Percentiles rank a stretch among this genome's conserved stretches.
Evolutionary conservation across 2,797 vertebrate species (phyloP).

Genomic region (Crotalus adamanteus): DNA sequence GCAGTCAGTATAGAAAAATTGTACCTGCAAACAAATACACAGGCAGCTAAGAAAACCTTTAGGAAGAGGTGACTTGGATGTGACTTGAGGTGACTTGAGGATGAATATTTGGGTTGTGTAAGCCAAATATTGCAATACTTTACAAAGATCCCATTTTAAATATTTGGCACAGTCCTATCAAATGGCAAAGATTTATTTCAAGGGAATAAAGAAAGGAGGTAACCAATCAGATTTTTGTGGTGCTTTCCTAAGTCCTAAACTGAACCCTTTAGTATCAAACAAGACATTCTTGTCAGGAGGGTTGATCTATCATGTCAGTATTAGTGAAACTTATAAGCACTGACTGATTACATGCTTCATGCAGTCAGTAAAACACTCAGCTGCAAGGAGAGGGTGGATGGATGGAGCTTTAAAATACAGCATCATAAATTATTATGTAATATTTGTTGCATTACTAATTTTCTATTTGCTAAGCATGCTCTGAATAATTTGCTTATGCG

Average conservation of each 20-base stretch:
- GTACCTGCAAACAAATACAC: neutral
- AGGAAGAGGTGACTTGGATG: neutral
- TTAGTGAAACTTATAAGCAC: neutral
- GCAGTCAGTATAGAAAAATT: neutral
- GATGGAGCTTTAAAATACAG: slow-evolving; percentile 1
- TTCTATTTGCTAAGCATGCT: slow-evolving; percentile 2
- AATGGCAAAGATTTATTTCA: neutral
- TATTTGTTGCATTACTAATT: neutral
- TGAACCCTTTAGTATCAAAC: neutral
- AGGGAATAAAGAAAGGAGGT: neutral
- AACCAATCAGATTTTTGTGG: neutral
- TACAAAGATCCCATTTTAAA: neutral
- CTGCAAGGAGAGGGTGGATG: neutral
- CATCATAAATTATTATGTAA: slow-evolving; percentile 2
- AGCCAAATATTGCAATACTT: neutral
- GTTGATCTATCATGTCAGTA: neutral
- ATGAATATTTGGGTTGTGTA: neutral
- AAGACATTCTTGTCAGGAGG: neutral
- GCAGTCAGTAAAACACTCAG: slow-evolving; percentile 1
- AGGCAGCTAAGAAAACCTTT: neutral
- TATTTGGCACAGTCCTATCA: neutral
- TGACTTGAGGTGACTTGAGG: neutral
- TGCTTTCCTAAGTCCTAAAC: neutral
- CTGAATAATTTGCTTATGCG: neutral
- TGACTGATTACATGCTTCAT: slow-evolving; percentile 19